Conservation (phyloP, 2,113 vertebrate species). For the Sterna hirundo region DNA sequence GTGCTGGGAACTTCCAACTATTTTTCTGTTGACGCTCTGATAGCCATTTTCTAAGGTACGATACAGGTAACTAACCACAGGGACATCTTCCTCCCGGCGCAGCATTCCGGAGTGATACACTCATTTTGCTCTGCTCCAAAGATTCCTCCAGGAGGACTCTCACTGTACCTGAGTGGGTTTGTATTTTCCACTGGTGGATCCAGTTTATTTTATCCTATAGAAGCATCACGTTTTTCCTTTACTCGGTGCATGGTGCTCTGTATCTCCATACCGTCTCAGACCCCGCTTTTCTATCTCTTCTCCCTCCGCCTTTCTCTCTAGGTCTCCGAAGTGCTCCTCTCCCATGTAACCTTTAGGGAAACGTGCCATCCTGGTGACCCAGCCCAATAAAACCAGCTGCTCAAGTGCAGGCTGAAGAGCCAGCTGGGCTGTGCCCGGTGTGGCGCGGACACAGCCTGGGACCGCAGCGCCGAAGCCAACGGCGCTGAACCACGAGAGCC, state of each 20-base stretch:
- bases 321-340: neutral
- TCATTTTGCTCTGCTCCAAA: neutral
- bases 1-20: neutral
- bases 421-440: neutral
- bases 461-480: neutral
- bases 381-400: too few species aligned
- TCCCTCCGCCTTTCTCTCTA: neutral
- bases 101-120: neutral
- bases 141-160: neutral
- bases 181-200: neutral
- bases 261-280: accelerated
- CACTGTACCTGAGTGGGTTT: neutral
- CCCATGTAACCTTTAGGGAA: neutral
- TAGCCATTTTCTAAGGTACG: neutral
- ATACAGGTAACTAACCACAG: neutral
- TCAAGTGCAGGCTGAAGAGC: neutral
- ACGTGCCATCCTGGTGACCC: neutral
- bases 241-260: neutral
- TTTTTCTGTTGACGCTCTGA: neutral
- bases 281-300: neutral
- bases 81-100: neutral
- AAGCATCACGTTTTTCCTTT: neutral
- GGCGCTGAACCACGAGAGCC: neutral
- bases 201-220: neutral
- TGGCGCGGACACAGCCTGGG: neutral